phyloP scores from a whole-genome alignment of 2,888 invertebrate genomes.

The Tetanocera ferruginea region DNA sequence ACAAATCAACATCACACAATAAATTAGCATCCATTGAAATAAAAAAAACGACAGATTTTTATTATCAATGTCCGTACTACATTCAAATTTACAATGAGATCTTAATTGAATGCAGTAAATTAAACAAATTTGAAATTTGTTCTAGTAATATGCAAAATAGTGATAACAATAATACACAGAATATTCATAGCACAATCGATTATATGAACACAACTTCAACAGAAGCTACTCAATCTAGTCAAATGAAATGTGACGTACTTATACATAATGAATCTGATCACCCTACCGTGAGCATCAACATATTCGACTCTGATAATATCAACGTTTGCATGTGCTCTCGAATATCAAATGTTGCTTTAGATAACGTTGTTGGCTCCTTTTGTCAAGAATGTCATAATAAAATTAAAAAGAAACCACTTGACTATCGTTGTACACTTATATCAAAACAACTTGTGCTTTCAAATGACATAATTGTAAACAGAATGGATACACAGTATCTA shows the following conservation, averaged over 20 bases:
- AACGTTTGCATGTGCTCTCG: conserved; percentile 64
- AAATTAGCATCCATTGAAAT: conserved; percentile 48
- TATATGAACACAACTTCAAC: background rate
- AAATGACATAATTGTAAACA: conserved; percentile 72
- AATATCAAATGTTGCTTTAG: conserved; percentile 42
- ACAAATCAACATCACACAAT: conserved; percentile 56
- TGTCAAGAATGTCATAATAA: conserved; percentile 65
- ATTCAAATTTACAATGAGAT: conserved; percentile 52
- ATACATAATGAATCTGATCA: conserved; percentile 41
- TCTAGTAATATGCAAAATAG: background rate
- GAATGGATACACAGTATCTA: conserved; percentile 72
- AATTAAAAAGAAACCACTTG: conserved; percentile 60
- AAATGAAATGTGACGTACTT: conserved; percentile 18
- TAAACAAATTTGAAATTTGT: conserved; percentile 34
- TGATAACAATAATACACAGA: background rate
- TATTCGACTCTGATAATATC: conserved; percentile 72
- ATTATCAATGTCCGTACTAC: conserved; percentile 46
- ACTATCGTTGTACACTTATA: conserved; percentile 62
- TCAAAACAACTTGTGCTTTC: conserved; percentile 63
- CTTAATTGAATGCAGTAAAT: conserved; percentile 47
- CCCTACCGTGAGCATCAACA: conserved; percentile 66
- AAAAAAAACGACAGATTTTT: conserved; percentile 20
- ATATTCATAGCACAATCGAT: conserved; percentile 4
- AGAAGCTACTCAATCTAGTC: conserved; percentile 34
- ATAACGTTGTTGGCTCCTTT: conserved; percentile 48